Conservation (phyloP, 2,888 invertebrate species). For the Campaea margaritaria region DNA sequence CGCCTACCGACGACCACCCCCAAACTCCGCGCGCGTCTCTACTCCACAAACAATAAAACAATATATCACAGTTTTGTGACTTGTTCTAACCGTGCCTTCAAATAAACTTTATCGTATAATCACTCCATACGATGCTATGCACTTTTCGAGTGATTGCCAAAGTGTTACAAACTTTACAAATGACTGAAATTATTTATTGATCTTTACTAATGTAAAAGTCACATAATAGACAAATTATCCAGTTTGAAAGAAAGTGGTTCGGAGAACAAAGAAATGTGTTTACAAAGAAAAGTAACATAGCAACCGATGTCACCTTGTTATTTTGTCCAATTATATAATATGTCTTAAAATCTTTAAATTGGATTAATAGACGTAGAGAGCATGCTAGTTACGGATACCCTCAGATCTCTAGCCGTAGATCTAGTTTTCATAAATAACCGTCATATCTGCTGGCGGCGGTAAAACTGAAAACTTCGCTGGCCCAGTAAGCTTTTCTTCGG, state of each 20-base stretch:
- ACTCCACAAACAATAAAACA: constrained; percentile 43
- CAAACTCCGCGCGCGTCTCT: constrained; percentile 30
- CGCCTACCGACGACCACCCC: constrained; percentile 29
- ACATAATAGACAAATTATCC: constrained; percentile 28
- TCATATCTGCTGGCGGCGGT: constrained; percentile 11
- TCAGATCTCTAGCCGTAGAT: neutral
- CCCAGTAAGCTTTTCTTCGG: neutral
- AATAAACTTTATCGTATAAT: constrained; percentile 33
- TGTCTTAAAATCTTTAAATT: constrained; percentile 10
- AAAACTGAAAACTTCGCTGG: constrained; percentile 12
- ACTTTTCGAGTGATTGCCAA: constrained; percentile 33
- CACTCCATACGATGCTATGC: constrained; percentile 33
- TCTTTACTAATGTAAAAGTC: constrained; percentile 31
- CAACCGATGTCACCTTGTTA: constrained; percentile 62
- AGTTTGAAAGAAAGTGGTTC: constrained; percentile 51
- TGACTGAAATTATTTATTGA: constrained; percentile 26
- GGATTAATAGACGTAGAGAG: constrained; percentile 4
- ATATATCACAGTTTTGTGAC: constrained; percentile 35
- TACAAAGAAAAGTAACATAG: constrained; percentile 77
- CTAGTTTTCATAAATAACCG: constrained; percentile 2
- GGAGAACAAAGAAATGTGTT: constrained; percentile 71
- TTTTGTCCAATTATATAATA: constrained; percentile 58
- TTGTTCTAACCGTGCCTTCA: constrained; percentile 66
- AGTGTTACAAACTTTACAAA: constrained; percentile 15
- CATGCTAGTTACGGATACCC: constrained; percentile 5